Evolutionary conservation across 2,797 vertebrate genomes (phyloP).

Genomic region (Tauraco hartlaubi): DNA sequence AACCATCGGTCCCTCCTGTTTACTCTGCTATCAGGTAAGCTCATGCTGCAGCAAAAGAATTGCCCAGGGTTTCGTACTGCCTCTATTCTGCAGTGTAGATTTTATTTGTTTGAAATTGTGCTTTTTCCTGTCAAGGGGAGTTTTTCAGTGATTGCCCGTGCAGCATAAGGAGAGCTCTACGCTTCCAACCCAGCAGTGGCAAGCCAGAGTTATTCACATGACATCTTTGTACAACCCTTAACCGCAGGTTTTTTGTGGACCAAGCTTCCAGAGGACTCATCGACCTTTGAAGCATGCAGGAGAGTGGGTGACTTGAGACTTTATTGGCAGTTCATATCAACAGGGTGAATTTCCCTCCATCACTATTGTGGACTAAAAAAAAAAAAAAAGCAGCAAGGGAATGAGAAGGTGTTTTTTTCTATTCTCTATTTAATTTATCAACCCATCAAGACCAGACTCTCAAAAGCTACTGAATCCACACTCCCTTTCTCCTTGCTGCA

Average conservation of each 20-base stretch:
- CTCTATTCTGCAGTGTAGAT: background rate
- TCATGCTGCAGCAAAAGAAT: accelerated
- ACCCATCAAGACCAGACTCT: background rate
- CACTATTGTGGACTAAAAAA: background rate
- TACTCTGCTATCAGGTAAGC: background rate
- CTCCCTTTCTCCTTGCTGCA: background rate
- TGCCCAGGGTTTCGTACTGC: background rate
- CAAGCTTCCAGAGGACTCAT: background rate
- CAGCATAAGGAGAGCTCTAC: background rate
- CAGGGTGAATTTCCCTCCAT: background rate
- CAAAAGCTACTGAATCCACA: background rate
- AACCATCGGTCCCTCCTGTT: background rate
- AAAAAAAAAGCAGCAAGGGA: background rate
- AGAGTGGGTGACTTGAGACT: background rate
- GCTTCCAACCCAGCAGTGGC: background rate
- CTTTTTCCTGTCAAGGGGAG: background rate
- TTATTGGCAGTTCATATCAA: background rate
- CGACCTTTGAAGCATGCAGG: background rate
- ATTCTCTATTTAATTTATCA: background rate
- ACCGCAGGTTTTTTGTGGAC: background rate
- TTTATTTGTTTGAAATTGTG: background rate
- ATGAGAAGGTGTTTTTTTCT: background rate
- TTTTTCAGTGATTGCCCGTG: background rate
- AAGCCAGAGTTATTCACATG: background rate
- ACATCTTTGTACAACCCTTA: background rate